Evolutionary conservation across 2,797 vertebrate genomes (phyloP).

Genomic region (Dendrocincla fuliginosa): DNA sequence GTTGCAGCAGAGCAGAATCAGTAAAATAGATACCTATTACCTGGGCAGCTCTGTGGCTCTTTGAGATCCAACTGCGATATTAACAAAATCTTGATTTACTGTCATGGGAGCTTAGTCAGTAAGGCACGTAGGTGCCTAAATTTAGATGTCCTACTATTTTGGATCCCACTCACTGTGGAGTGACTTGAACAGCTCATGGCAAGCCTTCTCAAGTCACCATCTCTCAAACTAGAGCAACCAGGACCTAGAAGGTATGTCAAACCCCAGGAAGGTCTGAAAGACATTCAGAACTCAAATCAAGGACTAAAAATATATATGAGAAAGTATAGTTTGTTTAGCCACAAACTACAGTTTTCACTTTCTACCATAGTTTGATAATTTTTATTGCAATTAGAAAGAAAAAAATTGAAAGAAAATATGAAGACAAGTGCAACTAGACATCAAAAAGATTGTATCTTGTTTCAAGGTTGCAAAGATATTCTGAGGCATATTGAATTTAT

Average conservation of each 20-base stretch:
- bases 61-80: background rate
- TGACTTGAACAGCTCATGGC: background rate
- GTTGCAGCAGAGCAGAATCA: background rate
- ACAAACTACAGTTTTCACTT: background rate
- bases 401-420: background rate
- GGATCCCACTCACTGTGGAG: accelerated
- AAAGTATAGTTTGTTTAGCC: background rate
- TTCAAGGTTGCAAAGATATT: background rate
- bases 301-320: background rate
- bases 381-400: background rate
- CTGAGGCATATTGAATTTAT: background rate
- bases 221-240: background rate
- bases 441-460: background rate
- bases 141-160: background rate
- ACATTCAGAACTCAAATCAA: background rate
- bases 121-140: background rate
- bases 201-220: background rate
- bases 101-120: background rate
- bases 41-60: background rate
- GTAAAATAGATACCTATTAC: background rate
- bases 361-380: background rate
- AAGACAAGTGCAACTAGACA: background rate
- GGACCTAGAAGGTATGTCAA: background rate
- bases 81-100: background rate
- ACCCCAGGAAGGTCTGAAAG: background rate